phyloP scores from a whole-genome alignment of 2,113 vertebrate genomes.

The Romanogobio albipinnatus region DNA sequence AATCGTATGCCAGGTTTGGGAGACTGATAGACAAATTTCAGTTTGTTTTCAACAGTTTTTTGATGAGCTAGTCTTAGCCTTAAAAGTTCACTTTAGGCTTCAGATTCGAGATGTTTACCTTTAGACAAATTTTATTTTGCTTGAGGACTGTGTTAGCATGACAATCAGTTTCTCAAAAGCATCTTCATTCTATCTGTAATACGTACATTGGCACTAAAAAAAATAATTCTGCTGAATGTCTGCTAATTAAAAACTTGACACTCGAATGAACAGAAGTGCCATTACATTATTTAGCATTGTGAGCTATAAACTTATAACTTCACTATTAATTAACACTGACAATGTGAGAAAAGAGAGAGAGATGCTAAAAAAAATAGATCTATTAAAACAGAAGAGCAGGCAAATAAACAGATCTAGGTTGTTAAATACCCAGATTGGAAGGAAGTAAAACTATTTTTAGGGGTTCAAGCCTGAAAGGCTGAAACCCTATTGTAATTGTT shows the following conservation, averaged over 20 bases:
- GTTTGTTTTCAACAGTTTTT: neutral
- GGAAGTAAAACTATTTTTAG: neutral
- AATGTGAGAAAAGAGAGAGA: neutral
- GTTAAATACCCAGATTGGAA: neutral
- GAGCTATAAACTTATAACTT: neutral
- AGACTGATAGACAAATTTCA: constrained; percentile 20
- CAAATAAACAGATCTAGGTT: neutral
- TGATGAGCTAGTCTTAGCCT: neutral
- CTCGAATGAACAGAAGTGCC: constrained; percentile 1
- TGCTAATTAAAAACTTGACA: constrained; percentile 27
- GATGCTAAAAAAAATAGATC: neutral
- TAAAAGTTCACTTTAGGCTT: neutral
- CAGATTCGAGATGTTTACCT: neutral
- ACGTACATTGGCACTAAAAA: neutral
- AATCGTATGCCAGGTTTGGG: constrained; percentile 16
- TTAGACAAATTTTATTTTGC: neutral
- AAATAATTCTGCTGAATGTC: constrained; percentile 23
- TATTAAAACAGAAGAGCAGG: neutral
- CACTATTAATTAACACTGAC: neutral
- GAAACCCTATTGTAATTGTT: too few species aligned
- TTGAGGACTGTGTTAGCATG: neutral
- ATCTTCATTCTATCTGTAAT: neutral
- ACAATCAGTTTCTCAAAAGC: neutral
- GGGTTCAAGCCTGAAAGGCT: too few species aligned
- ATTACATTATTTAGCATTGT: constrained; percentile 6